Evolutionary conservation across 2,797 vertebrate genomes (phyloP).

Genomic region (Acanthis flammea): DNA sequence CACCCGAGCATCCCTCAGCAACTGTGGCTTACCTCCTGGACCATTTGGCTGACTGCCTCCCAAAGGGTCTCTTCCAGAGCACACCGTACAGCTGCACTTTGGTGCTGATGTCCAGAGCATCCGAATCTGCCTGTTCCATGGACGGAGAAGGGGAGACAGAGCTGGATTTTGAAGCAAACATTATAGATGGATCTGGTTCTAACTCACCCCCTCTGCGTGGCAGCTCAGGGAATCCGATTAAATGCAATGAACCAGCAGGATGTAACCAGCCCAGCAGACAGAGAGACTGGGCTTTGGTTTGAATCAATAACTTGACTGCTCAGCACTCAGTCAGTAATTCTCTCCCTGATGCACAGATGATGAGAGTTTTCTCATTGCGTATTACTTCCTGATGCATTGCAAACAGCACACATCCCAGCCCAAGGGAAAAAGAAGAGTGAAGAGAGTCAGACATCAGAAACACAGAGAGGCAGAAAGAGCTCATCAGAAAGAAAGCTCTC

Average conservation of each 20-base stretch:
- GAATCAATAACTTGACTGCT: slow-evolving; percentile 60
- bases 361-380: slow-evolving; percentile 23
- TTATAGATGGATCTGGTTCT: slow-evolving; percentile 39
- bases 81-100: slow-evolving; percentile 96
- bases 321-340: slow-evolving; percentile 70
- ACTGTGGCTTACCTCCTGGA: slow-evolving; percentile 85
- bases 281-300: slow-evolving; percentile 21
- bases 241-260: slow-evolving; percentile 57
- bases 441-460: not conserved
- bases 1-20: not conserved
- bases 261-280: not conserved
- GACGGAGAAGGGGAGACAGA: slow-evolving; percentile 85
- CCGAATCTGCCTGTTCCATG: slow-evolving; percentile 90
- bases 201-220: not conserved
- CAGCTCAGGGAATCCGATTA: slow-evolving; percentile 59
- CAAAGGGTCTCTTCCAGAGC: slow-evolving; percentile 96
- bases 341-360: slow-evolving; percentile 14
- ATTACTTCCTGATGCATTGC: slow-evolving; percentile 41
- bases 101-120: slow-evolving; percentile 92
- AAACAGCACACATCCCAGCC: not conserved
- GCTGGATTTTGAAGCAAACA: slow-evolving; percentile 87
- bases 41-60: slow-evolving; percentile 93
- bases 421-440: not conserved
- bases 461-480: not conserved
- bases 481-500: not conserved